Evolutionary conservation across 2,113 vertebrate genomes (phyloP).

Genomic region (Tringa solitaria): DNA sequence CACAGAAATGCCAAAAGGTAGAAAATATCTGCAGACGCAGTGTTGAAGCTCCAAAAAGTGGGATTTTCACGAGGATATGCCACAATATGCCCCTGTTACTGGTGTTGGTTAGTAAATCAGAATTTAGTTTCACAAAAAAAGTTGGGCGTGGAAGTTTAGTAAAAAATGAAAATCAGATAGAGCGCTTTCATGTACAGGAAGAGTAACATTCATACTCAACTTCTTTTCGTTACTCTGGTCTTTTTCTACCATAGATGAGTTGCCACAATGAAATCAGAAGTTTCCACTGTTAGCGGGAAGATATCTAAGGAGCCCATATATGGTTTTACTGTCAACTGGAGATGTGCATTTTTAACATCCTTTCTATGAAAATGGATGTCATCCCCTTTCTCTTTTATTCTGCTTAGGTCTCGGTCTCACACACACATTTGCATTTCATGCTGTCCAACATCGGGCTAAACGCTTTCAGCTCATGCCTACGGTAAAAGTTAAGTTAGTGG

Average conservation of each 20-base stretch:
- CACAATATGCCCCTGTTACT: not conserved
- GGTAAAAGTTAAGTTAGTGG: not conserved
- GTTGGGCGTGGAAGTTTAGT: not conserved
- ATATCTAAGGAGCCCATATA: not conserved
- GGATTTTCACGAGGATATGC: not conserved
- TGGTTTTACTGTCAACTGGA: not conserved
- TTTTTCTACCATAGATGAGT: not conserved
- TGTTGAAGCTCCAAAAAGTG: not conserved
- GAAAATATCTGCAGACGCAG: not conserved
- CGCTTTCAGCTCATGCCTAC: not conserved
- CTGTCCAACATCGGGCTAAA: not conserved
- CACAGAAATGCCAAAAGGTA: not conserved
- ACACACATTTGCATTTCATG: not conserved
- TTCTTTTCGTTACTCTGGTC: not conserved
- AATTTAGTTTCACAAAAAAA: not conserved
- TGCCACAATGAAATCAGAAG: not conserved
- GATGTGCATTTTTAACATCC: not conserved
- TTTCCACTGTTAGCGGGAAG: not conserved
- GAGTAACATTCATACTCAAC: not conserved
- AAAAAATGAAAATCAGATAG: not conserved
- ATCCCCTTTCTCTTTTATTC: not conserved
- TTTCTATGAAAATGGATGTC: not conserved
- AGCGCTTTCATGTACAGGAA: fast-evolving
- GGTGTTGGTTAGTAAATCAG: not conserved
- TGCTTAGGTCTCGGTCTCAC: not conserved